phyloP scores from a whole-genome alignment of 2,888 invertebrate species.

The Galerucella nymphaeae region DNA sequence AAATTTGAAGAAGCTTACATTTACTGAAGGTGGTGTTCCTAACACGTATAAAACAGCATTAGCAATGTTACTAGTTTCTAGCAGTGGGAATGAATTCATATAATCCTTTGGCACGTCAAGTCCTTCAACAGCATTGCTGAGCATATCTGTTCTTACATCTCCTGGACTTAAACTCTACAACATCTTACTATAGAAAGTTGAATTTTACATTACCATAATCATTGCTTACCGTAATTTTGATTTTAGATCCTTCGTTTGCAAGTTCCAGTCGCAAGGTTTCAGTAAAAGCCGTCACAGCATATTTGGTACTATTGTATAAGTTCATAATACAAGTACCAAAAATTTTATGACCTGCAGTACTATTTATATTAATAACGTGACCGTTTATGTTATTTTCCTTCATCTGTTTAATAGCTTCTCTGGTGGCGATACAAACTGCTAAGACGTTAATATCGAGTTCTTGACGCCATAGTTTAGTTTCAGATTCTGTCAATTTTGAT shows the following conservation, averaged over 20 bases:
- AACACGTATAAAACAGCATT: background rate
- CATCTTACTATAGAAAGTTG: too few species aligned
- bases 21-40: background rate
- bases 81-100: background rate
- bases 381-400: constrained; percentile 23
- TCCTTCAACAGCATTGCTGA: background rate
- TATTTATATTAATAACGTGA: constrained; percentile 29
- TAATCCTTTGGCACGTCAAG: background rate
- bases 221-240: constrained; percentile 48
- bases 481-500: constrained; percentile 38
- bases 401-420: constrained; percentile 46
- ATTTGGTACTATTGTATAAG: constrained; percentile 35
- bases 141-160: background rate
- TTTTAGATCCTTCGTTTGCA: constrained; percentile 38
- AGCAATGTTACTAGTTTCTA: background rate
- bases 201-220: too few species aligned
- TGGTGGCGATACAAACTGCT: constrained; percentile 44
- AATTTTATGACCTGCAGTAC: constrained; percentile 20
- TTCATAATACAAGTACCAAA: background rate
- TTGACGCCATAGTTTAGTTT: constrained; percentile 44
- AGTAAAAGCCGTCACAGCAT: constrained; percentile 44
- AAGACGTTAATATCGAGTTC: constrained; percentile 43
- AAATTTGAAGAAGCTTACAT: background rate
- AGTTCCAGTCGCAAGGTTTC: constrained; percentile 47
- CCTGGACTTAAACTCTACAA: background rate